Conservation (phyloP, 2,888 invertebrate genomes). For the Troides aeacus region DNA sequence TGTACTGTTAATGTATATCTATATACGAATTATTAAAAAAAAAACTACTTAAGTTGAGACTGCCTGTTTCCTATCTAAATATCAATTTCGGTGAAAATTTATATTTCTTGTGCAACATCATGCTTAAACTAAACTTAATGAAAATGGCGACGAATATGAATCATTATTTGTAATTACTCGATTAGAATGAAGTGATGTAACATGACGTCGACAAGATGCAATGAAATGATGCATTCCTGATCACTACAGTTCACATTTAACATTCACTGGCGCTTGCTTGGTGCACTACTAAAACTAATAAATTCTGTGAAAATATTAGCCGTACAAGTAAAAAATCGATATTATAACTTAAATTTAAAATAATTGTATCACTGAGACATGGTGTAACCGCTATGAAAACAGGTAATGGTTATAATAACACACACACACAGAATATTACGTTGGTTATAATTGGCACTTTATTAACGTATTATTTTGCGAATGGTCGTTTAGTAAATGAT, state of each 20-base stretch:
- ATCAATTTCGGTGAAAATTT: neutral
- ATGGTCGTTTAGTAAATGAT: slow-evolving; percentile 11
- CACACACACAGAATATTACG: slow-evolving; percentile 3
- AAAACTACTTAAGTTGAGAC: neutral
- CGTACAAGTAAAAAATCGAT: neutral
- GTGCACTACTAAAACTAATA: slow-evolving; percentile 42
- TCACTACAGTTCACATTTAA: slow-evolving; percentile 75
- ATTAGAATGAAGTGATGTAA: slow-evolving; percentile 20
- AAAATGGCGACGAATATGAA: slow-evolving; percentile 8
- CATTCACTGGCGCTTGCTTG: slow-evolving; percentile 54
- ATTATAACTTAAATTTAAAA: neutral
- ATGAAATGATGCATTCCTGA: slow-evolving; percentile 57
- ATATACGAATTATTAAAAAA: neutral
- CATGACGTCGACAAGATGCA: slow-evolving; percentile 45
- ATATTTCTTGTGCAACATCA: slow-evolving; percentile 19
- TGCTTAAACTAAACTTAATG: slow-evolving; percentile 20
- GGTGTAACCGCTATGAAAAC: neutral
- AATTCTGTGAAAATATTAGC: slow-evolving; percentile 12
- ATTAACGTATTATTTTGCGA: slow-evolving; percentile 18
- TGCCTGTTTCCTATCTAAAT: neutral
- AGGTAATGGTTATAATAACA: neutral
- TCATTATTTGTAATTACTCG: slow-evolving; percentile 8
- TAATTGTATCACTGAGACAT: neutral
- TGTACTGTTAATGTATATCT: neutral
- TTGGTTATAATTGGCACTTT: slow-evolving; percentile 9